A percentile compares a stretch with the other conserved stretches of the same genome.
Conservation (phyloP, 2,113 vertebrate species). For the Anoplopoma fimbria region DNA sequence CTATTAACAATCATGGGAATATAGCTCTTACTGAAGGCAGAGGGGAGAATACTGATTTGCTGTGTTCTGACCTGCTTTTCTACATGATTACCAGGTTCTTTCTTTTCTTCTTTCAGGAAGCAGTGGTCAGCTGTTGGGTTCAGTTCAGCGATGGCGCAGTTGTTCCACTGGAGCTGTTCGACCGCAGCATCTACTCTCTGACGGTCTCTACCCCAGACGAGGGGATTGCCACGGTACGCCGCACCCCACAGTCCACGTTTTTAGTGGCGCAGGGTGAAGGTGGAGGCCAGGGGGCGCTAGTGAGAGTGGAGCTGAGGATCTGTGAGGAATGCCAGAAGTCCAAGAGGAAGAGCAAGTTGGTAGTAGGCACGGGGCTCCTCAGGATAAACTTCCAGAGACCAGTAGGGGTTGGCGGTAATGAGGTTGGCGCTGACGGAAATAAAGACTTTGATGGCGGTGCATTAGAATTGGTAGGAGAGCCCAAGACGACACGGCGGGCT, state of each 20-base stretch:
- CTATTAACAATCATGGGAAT: slow-evolving; percentile 45
- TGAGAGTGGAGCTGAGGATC: slow-evolving; percentile 92
- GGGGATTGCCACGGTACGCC: slow-evolving; percentile 87
- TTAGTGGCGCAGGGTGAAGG: slow-evolving; percentile 86
- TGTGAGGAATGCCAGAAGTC: slow-evolving; percentile 95
- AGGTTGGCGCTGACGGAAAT: slow-evolving; percentile 20
- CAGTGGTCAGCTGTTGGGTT: slow-evolving; percentile 92
- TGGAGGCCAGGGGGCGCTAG: slow-evolving; percentile 85
- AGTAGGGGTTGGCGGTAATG: slow-evolving; percentile 39
- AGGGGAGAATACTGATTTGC: slow-evolving; percentile 39
- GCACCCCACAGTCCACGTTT: slow-evolving; percentile 81
- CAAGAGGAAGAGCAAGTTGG: slow-evolving; percentile 91
- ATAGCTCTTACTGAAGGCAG: not conserved
- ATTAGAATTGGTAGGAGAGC: slow-evolving; percentile 62
- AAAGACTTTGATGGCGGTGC: slow-evolving; percentile 32
- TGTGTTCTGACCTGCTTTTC: slow-evolving; percentile 35
- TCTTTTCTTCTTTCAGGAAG: slow-evolving; percentile 84
- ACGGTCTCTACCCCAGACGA: slow-evolving; percentile 89
- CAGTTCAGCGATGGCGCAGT: slow-evolving; percentile 93
- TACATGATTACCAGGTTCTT: not conserved
- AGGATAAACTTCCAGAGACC: slow-evolving; percentile 85
- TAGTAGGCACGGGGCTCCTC: slow-evolving; percentile 83
- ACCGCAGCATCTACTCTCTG: slow-evolving; percentile 88
- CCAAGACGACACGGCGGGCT: slow-evolving; percentile 68
- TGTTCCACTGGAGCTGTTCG: slow-evolving; percentile 90